Evolutionary conservation across 2,113 vertebrate species (phyloP).

Genomic region (Mesitornis unicolor): DNA sequence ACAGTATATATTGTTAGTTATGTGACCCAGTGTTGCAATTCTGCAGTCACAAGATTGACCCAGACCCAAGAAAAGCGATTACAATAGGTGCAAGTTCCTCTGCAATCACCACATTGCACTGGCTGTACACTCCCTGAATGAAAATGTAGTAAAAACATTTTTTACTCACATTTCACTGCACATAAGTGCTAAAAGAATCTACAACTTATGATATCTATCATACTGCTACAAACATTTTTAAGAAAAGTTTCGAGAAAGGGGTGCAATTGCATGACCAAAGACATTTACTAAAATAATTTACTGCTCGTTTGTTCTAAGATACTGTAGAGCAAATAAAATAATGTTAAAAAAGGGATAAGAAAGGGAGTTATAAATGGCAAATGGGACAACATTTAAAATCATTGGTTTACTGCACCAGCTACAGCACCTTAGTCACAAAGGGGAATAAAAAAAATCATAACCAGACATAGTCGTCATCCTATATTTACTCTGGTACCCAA

Average conservation of each 20-base stretch:
- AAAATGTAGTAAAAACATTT: slow-evolving; percentile 4
- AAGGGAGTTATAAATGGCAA: background rate
- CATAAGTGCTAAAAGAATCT: background rate
- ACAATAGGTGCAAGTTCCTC: slow-evolving; percentile 2
- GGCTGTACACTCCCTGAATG: background rate
- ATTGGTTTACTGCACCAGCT: background rate
- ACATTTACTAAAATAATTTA: background rate
- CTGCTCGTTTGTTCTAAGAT: background rate
- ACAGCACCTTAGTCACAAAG: background rate
- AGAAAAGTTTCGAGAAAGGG: background rate
- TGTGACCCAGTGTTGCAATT: slow-evolving; percentile 45
- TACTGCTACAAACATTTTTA: background rate
- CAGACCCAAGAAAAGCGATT: slow-evolving; percentile 29
- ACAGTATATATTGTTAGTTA: slow-evolving; percentile 48
- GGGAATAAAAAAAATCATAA: fast-evolving
- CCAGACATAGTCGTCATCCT: background rate
- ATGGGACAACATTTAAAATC: background rate
- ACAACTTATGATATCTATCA: background rate
- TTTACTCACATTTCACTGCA: background rate
- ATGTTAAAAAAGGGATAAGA: background rate
- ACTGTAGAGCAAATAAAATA: background rate
- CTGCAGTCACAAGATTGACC: slow-evolving; percentile 28
- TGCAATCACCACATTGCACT: slow-evolving; percentile 11
- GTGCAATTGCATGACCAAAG: fast-evolving
- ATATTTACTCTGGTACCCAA: background rate